Percentiles rank a stretch among this genome's conserved stretches.
These are phyloP conservation scores for Tetragonula clypearis DNA, from an alignment of 1,140 invertebrate species.

Conservation along the genomic window DNA sequence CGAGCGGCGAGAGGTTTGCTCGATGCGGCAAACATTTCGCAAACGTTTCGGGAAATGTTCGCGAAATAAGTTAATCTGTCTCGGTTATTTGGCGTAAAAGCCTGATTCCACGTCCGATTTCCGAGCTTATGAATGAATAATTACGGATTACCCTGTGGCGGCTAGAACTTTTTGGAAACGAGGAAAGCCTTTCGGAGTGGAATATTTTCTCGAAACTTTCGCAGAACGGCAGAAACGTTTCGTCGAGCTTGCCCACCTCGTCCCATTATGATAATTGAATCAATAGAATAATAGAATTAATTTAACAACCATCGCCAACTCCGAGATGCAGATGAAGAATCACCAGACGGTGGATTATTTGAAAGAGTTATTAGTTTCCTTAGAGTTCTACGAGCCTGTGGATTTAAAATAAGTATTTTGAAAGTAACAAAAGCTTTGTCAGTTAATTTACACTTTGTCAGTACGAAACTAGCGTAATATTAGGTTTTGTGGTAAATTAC, in stretches of 20 bases:
- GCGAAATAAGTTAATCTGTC: constrained; percentile 10
- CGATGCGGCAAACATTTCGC: background rate
- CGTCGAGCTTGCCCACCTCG: background rate
- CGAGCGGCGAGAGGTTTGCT: no score
- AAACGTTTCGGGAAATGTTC: background rate
- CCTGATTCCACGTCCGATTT: background rate
- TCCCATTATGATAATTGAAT: background rate
- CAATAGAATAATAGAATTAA: background rate
- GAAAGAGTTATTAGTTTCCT: background rate
- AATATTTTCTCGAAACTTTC: background rate
- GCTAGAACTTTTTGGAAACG: background rate
- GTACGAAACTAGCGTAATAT: no score
- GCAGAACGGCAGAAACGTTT: background rate
- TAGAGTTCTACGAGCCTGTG: background rate
- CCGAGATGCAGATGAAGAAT: no score
- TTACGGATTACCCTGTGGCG: background rate
- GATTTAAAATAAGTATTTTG: no score
- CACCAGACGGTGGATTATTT: background rate
- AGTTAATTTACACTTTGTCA: no score
- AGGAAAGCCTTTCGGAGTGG: background rate
- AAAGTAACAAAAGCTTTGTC: no score
- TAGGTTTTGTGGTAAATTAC: no score
- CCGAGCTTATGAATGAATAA: constrained; percentile 8
- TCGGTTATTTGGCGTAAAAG: background rate
- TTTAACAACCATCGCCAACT: background rate